Evolutionary conservation across 2,888 invertebrate species (phyloP).

Genomic region (Cantharis flavilabris): DNA sequence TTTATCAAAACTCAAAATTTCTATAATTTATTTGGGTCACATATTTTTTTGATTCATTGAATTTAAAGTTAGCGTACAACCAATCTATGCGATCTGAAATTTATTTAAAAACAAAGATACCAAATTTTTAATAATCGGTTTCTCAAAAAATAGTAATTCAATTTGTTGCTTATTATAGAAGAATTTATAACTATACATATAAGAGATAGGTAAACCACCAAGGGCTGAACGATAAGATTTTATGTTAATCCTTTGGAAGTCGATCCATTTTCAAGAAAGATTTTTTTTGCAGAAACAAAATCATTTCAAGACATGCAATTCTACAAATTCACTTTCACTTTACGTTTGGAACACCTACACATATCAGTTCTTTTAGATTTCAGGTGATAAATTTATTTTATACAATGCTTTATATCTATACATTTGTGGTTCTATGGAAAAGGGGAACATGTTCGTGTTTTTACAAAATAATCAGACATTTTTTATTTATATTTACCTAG

Average conservation of each 20-base stretch:
- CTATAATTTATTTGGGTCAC: not conserved
- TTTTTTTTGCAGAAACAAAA: not conserved
- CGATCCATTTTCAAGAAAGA: not conserved
- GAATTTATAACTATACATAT: not conserved
- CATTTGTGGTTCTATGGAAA: not conserved
- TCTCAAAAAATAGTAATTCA: not conserved
- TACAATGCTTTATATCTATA: not conserved
- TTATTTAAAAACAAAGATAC: too few species aligned
- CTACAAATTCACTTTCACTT: not conserved
- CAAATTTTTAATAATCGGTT: not conserved
- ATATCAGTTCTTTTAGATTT: not conserved
- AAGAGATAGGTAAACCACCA: too few species aligned
- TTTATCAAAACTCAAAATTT: not conserved
- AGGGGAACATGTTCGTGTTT: not conserved
- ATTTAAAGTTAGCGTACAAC: not conserved
- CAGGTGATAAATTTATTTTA: not conserved
- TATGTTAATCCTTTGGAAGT: too few species aligned
- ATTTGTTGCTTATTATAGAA: not conserved
- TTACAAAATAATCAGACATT: too few species aligned
- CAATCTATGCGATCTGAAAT: not conserved
- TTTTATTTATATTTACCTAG: too few species aligned
- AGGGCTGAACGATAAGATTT: too few species aligned
- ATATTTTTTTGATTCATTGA: not conserved
- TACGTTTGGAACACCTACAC: not conserved
- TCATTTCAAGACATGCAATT: not conserved